Base-by-base conservation (phyloP, 1,140 invertebrate genomes). In the Neodiprion virginianus region DNA sequence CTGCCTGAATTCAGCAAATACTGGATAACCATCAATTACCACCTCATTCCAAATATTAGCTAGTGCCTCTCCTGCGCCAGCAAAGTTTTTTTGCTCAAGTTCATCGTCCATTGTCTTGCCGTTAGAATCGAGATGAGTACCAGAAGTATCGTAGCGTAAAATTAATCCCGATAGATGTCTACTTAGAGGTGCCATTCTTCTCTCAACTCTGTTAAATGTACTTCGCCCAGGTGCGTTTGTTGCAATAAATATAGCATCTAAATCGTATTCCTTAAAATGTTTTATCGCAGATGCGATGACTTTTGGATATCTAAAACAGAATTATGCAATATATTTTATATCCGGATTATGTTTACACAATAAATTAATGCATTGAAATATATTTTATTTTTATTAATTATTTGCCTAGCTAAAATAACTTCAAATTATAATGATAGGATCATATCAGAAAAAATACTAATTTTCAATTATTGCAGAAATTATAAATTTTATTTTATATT, bases 171-270 rank as follows among this genome's bases (percentile, higher is more conserved):
- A 49, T 28, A 88, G 75, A 71, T 84, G 80, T 61, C 75, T 76
- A 71, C 82, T 85, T 40, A 89, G 72, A 21, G 86, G 86, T 66
- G 85, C 88, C 86, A 88, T 82, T 14, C 81, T 49, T 47, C 77
- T 73, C 74, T 82, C 78, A 21, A 80, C 76, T 7, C 77, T 50
- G 48, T 82, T 82, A 78, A 79, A 89, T 7, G 87, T 82, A 66
- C 77, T 80, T 40, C 80, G 75, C 10, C 84, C 85, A 70, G 86
- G 86, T 48, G 87, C 86, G 84, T 88, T 85, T 17, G 83, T 86
- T 14, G 79, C 80, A 72, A 88, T 80, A 74, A 85, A 88, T 72
- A 88, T 49, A 68, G 83, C 86, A 79, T 89, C 88, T 21, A 88
- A 75, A 40, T 88, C 79, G 72, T 78, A 75, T 67, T 79, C 70